These are phyloP conservation scores for Epizoanthus fatuus DNA, from an alignment of 92 coral and sea anemone genomes.

Conservation along the genomic window DNA sequence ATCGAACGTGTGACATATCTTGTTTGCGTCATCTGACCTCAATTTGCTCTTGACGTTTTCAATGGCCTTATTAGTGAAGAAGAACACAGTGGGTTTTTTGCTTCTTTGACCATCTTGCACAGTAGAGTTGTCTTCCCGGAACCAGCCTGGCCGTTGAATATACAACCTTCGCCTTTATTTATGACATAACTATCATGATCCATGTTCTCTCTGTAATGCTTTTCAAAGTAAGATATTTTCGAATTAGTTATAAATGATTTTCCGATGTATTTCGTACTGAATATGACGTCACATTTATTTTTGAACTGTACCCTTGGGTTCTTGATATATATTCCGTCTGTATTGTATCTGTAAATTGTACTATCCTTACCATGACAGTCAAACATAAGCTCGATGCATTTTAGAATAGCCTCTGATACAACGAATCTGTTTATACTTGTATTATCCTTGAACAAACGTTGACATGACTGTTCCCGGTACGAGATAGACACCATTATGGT, in stretches of 20 bases:
- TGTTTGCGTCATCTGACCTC: neutral
- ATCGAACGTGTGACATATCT: constrained; percentile 56
- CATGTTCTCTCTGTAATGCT: constrained; percentile 62
- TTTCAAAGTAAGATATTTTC: constrained; percentile 54
- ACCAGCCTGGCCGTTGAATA: constrained; percentile 52
- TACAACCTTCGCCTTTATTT: constrained; percentile 28
- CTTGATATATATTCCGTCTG: neutral
- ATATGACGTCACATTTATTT: constrained; percentile 32
- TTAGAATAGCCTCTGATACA: no score
- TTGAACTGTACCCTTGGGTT: no score
- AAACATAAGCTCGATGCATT: no score
- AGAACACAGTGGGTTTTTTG: no score
- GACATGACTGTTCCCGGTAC: no score
- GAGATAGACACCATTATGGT: no score
- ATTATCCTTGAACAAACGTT: no score
- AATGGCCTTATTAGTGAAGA: constrained; percentile 59
- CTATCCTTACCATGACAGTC: no score
- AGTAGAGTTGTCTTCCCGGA: constrained; percentile 36
- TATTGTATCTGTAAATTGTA: no score
- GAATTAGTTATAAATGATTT: constrained; percentile 42
- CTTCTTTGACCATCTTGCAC: constrained; percentile 29
- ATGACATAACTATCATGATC: neutral
- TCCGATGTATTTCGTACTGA: constrained; percentile 47
- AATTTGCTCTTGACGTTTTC: constrained; percentile 37
- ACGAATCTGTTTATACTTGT: no score